A percentile compares a stretch with the other conserved stretches of the same genome.
These are phyloP conservation scores for Ceratitis capitata DNA, from an alignment of 1,140 invertebrate species.

Conservation along the genomic window DNA sequence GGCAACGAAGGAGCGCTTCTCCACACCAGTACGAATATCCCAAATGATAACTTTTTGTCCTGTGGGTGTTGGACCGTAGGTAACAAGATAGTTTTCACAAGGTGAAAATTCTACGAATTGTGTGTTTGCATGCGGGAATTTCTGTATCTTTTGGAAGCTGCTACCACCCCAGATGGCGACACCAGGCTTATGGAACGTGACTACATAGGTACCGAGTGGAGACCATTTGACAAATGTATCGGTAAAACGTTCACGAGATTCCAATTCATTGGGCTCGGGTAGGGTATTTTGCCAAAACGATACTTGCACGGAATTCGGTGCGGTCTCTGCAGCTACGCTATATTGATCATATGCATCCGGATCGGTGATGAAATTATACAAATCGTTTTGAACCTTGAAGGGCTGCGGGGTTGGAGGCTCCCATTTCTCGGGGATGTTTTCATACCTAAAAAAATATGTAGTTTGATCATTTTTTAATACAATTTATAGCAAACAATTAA, in stretches of 20 bases:
- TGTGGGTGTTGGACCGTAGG: slow-evolving; percentile 82
- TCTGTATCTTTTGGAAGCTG: slow-evolving; percentile 89
- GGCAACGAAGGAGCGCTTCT: slow-evolving; percentile 89
- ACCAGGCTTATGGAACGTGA: slow-evolving; percentile 95
- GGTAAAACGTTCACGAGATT: slow-evolving; percentile 76
- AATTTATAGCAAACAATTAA: neutral
- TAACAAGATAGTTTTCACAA: slow-evolving; percentile 95
- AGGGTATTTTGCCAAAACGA: slow-evolving; percentile 90
- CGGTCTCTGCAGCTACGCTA: slow-evolving; percentile 85
- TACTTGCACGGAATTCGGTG: slow-evolving; percentile 73
- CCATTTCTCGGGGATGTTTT: slow-evolving; percentile 93
- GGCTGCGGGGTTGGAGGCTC: slow-evolving; percentile 86
- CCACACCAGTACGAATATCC: slow-evolving; percentile 93
- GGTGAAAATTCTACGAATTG: slow-evolving; percentile 98
- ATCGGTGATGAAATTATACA: slow-evolving; percentile 91
- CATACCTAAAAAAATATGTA: slow-evolving; percentile 73
- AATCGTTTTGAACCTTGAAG: slow-evolving; percentile 88
- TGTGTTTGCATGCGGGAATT: slow-evolving; percentile 90
- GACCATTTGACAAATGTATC: slow-evolving; percentile 98
- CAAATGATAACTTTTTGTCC: slow-evolving; percentile 85
- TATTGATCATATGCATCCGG: slow-evolving; percentile 96
- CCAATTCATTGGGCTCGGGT: slow-evolving; percentile 85
- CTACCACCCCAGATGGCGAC: slow-evolving; percentile 97
- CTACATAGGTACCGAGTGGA: slow-evolving; percentile 93
- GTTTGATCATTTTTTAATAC: neutral